Evolutionary conservation across 1,140 invertebrate genomes (phyloP), one percentile per base, ranked within the genome.

Genomic region (Drosophila sp.): DNA sequence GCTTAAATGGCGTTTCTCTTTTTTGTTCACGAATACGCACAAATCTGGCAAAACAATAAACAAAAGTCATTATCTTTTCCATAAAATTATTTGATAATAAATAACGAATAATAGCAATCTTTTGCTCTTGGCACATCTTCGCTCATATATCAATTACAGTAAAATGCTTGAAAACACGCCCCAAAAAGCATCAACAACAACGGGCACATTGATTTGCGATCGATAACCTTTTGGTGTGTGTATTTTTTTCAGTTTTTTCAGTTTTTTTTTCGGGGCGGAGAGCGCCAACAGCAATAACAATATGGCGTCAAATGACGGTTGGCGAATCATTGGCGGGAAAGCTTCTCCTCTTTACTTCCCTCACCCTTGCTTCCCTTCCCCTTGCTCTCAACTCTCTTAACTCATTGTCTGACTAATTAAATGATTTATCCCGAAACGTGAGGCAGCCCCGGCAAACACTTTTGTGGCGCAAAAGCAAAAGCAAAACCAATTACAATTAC

Each of bases 401-500:
- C 84, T 87, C 77, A 89, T 89, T 89, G 84, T 84, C 80, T 80
- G 80, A 79, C 84, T 89, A 89, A 89, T 89, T 89, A 89, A 89
- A 89, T 89, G 84, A 89, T 89, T 89, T 89, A 89, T 89, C 73
- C 80, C 74, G 85, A 89, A 89, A 89, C 84, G 84, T 89, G 84
- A 89, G 80, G 69, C 77, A 73, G 70, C 77, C 73, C 63, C 54
- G 56, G 74, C 35, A 33, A 80, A 68, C 76, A 79, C 77, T 69
- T 62, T 79, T 64, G 63, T 41, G 44, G 50, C 65, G 64, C 60
- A 27, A 60, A 61, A 75, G 60, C 70, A 61, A 56, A 64, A 73
- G 72, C 68, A 65, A 90, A 90, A 90, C 85, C 85, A 90, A 90
- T 90, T 90, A 90, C 85, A 90, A 90, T 85, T 90, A 90, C 85